Conservation (phyloP, 1,140 invertebrate genomes). For the Calosoma granatense region DNA sequence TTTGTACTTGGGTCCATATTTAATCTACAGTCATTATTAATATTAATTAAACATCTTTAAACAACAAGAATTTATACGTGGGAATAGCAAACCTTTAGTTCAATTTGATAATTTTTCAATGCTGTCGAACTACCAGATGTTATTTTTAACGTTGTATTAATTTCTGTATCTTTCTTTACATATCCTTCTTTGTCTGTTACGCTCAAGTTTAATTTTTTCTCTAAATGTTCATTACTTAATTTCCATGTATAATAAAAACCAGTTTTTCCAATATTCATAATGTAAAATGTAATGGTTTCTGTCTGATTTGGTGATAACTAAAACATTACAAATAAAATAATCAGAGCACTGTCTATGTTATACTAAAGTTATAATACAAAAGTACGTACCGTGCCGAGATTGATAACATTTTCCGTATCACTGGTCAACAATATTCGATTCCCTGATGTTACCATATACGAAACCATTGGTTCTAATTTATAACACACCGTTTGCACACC, state of each 20-base stretch:
- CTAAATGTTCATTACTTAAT: background rate
- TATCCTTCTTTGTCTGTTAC: background rate
- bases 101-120: background rate
- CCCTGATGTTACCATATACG: background rate
- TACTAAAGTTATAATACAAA: no score
- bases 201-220: background rate
- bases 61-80: background rate
- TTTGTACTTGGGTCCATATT: background rate
- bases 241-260: conserved; percentile 3
- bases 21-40: background rate
- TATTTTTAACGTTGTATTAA: background rate
- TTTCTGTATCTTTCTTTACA: background rate
- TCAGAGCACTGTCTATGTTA: no score
- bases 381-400: background rate
- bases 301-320: background rate
- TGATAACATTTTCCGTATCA: background rate
- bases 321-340: no score
- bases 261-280: background rate
- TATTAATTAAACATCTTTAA: background rate
- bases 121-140: background rate
- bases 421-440: background rate
- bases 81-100: background rate
- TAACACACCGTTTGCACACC: background rate
- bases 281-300: background rate
- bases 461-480: background rate